phyloP scores from a whole-genome alignment of 1,140 invertebrate genomes.

The Littorina saxatilis region DNA sequence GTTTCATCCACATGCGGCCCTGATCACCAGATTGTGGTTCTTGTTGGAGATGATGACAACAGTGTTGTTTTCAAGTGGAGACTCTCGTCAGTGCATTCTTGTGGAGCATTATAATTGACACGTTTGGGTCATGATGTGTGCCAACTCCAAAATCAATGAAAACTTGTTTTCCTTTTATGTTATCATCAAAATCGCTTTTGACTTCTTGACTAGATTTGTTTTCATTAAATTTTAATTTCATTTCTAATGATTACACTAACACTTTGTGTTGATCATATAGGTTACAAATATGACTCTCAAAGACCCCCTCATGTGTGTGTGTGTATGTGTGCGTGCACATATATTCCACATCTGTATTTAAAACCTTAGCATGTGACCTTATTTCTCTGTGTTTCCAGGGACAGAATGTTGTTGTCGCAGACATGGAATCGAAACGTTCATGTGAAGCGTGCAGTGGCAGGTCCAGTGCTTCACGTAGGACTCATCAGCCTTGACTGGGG shows the following conservation, averaged over 20 bases:
- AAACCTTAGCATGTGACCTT: no score
- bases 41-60: conserved; percentile 75
- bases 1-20: conserved; percentile 36
- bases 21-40: conserved; percentile 68
- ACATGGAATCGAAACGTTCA: conserved; percentile 63
- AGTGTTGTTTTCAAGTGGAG: conserved; percentile 71
- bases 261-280: no score
- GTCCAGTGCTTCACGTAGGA: conserved; percentile 69
- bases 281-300: no score
- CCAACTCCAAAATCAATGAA: no score
- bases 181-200: no score
- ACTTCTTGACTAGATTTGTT: neutral
- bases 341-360: no score
- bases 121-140: neutral
- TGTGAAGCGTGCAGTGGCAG: conserved; percentile 61
- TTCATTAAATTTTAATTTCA: neutral
- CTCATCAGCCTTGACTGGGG: conserved; percentile 74
- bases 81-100: conserved; percentile 65
- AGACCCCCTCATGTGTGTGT: neutral
- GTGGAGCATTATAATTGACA: neutral
- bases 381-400: conserved; percentile 67
- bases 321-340: neutral
- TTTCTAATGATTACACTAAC: no score
- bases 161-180: neutral
- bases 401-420: conserved; percentile 64